Conservation (phyloP, 1,140 invertebrate species). For the Atta colombica region DNA sequence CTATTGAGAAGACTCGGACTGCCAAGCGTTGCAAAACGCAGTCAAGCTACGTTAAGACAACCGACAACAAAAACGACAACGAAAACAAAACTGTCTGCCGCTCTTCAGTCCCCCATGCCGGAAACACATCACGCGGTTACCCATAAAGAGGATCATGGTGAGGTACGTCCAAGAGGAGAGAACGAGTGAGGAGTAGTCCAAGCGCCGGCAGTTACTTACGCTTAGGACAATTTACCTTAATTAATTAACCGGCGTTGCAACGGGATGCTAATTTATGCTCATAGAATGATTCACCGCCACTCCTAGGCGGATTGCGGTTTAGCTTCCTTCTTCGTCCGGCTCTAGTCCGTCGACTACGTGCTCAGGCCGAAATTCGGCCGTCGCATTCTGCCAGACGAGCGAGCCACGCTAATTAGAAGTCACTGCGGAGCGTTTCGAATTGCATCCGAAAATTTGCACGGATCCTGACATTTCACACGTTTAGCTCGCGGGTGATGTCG, state of each 20-base stretch:
- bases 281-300: constrained; percentile 83
- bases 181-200: constrained; percentile 63
- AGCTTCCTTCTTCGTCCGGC: constrained; percentile 53
- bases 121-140: constrained; percentile 67
- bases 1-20: constrained; percentile 37
- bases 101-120: constrained; percentile 22
- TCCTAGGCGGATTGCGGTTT: constrained; percentile 64
- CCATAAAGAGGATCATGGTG: constrained; percentile 58
- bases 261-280: constrained; percentile 83
- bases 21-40: constrained; percentile 35
- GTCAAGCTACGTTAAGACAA: constrained; percentile 40
- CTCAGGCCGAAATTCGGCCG: constrained; percentile 57
- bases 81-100: constrained; percentile 42
- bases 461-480: not conserved
- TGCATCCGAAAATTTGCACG: constrained; percentile 55
- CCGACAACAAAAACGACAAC: constrained; percentile 41
- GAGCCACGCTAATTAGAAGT: constrained; percentile 70
- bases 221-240: constrained; percentile 85
- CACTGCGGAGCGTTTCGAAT: constrained; percentile 59
- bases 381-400: constrained; percentile 44
- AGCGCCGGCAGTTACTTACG: constrained; percentile 82
- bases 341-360: not conserved
- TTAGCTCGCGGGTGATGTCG: not conserved
- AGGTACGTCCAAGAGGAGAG: not conserved
- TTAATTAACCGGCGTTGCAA: constrained; percentile 85